Evolutionary conservation across 53 echinoderm and acorn worm species (phyloP).

Genomic region (Mesocentrotus franciscanus): DNA sequence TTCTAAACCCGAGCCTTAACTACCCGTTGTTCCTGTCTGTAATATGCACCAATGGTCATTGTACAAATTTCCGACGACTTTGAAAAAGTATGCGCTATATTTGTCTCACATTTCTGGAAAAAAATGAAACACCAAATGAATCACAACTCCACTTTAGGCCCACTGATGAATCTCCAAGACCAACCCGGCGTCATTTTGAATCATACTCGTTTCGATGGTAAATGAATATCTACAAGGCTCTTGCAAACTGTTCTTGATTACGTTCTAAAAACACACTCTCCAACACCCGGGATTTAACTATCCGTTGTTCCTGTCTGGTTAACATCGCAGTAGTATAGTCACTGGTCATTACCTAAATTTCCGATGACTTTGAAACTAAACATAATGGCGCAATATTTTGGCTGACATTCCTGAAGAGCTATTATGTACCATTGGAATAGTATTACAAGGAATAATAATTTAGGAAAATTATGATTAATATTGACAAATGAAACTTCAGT

Average conservation of each 20-base stretch:
- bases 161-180: not conserved
- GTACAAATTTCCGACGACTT: not conserved
- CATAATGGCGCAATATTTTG: not conserved
- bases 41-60: not conserved
- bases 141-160: not conserved
- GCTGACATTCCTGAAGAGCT: not conserved
- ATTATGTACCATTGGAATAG: no score
- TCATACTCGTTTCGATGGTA: not conserved
- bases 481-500: no score
- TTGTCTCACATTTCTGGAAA: not conserved
- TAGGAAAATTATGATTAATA: no score
- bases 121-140: not conserved
- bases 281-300: not conserved
- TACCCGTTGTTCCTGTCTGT: not conserved
- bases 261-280: not conserved
- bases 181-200: not conserved
- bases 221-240: not conserved
- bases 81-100: not conserved
- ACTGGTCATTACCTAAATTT: not conserved
- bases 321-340: not conserved
- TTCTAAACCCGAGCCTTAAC: not conserved
- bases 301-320: not conserved
- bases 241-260: not conserved
- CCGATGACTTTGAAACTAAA: not conserved
- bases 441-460: no score